These are phyloP conservation scores for Ophioninae sp. DNA, from an alignment of 2,888 invertebrate genomes.

Conservation along the genomic window DNA sequence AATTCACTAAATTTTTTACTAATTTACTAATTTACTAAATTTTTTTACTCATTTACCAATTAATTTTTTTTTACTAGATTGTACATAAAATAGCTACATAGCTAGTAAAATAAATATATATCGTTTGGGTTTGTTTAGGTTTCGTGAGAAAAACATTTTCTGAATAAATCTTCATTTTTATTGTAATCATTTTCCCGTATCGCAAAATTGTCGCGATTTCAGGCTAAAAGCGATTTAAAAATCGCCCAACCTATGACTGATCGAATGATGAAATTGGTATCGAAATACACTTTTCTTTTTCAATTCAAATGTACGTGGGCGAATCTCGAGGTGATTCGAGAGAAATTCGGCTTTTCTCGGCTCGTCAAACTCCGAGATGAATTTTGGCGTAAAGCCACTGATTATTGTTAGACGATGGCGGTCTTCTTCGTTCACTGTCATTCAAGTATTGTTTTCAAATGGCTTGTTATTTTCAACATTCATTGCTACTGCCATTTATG, in stretches of 20 bases:
- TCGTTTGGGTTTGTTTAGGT: no score
- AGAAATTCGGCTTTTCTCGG: constrained; percentile 59
- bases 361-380: constrained; percentile 50
- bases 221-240: neutral
- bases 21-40: no score
- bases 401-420: constrained; percentile 51
- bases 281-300: neutral
- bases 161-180: no score
- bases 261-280: neutral
- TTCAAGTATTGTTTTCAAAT: neutral
- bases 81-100: no score
- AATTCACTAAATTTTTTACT: no score
- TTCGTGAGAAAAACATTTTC: no score
- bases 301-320: constrained; percentile 3
- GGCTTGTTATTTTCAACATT: neutral
- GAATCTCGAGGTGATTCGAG: constrained; percentile 38
- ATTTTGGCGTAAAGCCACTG: constrained; percentile 59
- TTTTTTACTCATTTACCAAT: no score
- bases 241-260: neutral
- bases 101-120: no score
- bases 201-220: neutral
- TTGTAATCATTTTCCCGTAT: neutral
- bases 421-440: neutral
- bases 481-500: neutral
- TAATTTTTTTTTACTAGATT: no score